Evolutionary conservation across 2,888 invertebrate genomes (phyloP), one percentile per base, ranked within the genome.

Genomic region (Schizaphis graminum): DNA sequence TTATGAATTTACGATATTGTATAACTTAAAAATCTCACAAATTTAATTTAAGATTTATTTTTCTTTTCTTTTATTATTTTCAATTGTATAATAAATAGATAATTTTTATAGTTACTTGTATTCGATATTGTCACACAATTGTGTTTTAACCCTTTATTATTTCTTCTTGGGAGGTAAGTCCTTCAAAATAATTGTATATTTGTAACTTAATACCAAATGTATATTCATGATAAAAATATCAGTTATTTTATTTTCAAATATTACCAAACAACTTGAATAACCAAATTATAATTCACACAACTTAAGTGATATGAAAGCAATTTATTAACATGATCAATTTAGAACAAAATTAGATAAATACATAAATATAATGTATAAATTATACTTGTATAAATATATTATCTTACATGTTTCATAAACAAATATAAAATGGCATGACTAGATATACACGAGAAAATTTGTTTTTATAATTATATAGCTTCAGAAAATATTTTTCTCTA

Each of bases 401-500:
- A 26, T 57, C 26, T 57, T 8, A 57, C 5, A 53, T 53, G 53
- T 53, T 21, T 53, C 16, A 53, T 53, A 53, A 0, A 26, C 57
- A 57, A 8, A 57, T 10, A 57, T 57, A 57, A 57, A 57, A 57
- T 57, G 8, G 26, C 57, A 57, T 57, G 57, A 57, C 57, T 57
- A 26, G 8, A 26, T 77, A 21, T 35, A 77, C 35, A 77, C 8
- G 35, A 77, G 77, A 77, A 67, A 77, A 77, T 77, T 41, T 77
- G 77, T 77, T 77, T 77, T 77, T 41, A 77, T 77, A 77, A 77
- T 77, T 77, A 77, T 77, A 77, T 77, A 77, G 77, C 35, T 8
- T 77, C 35, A 77, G 21, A 77, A 77, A 77, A 77, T 77, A 77
- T 77, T 77, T 77, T 67, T 35, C 35, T 77, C 77, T 16, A 35